Conservation (phyloP, 2,888 invertebrate genomes). For the Monochamus alternatus region DNA sequence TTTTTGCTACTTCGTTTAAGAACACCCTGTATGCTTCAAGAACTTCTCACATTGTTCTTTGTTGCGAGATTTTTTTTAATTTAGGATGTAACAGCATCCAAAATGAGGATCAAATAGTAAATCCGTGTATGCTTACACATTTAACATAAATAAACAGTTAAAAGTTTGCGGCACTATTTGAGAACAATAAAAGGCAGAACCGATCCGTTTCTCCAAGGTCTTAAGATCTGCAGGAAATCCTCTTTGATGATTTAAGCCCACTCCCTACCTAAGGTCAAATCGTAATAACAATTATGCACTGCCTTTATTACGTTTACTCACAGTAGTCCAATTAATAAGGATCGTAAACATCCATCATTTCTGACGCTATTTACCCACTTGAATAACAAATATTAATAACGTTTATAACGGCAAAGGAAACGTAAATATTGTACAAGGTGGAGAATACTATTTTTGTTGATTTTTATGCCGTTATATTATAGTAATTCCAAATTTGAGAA, state of each 20-base stretch:
- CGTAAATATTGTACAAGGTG: not conserved
- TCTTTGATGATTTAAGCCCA: slow-evolving; percentile 12
- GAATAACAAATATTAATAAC: not conserved
- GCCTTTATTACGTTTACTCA: slow-evolving; percentile 6
- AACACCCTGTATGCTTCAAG: too few relatives aligned
- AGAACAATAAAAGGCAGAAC: not conserved
- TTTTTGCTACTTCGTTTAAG: too few relatives aligned
- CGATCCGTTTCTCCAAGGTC: not conserved
- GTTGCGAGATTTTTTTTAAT: too few relatives aligned
- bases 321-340: not conserved
- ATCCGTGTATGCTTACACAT: too few relatives aligned
- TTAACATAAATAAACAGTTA: not conserved
- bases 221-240: slow-evolving; percentile 1
- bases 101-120: too few relatives aligned
- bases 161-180: not conserved
- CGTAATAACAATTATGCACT: not conserved
- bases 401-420: not conserved
- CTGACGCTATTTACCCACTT: not conserved
- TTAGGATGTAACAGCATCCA: too few relatives aligned
- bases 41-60: too few relatives aligned
- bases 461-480: too few relatives aligned
- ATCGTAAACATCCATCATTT: not conserved
- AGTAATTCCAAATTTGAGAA: too few relatives aligned
- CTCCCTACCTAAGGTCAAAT: slow-evolving; percentile 1
- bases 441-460: too few relatives aligned